Evolutionary conservation across 2,888 invertebrate species (phyloP), one percentile per base, ranked within the genome.

Genomic region (Agrochola litura): DNA sequence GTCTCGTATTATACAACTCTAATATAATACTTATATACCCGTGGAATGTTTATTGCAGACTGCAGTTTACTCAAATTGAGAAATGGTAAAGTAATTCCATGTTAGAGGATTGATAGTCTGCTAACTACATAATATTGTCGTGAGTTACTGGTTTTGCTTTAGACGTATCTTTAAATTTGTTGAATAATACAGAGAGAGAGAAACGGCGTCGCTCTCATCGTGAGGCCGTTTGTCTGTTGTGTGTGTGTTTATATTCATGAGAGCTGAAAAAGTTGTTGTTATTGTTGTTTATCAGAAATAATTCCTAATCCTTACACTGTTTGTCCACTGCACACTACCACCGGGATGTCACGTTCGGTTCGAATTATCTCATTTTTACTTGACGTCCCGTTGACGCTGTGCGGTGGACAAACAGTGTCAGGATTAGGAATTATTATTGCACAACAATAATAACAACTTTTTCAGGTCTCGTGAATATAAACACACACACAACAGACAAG

Each of bases 31-130:
- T 43, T 56, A 69, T 54, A 70, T 49, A 58, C 64, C 71, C 30
- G 58, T 65, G 70, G 84, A 84, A 84, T 86, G 81, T 74, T 84
- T 86, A 84, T 76, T 78, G 67, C 87, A 72, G 46, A 78, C 75
- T 76, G 70, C 81, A 76, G 56, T 61, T 74, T 69, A 74, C 58
- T 19, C 67, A 76, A 76, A 80, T 86, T 85, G 84, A 73, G 72
- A 71, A 86, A 86, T 56, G 64, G 52, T 22, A 68, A 56, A n/a
- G 68, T 68, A 68, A 37, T 68, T 68, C 37, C n/a, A 68, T 56
- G 16, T 56, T 68, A 56, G 43, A 64, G 72, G 74, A 77, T 73
- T 81, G 74, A 75, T 79, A 71, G 78, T 58, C 76, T 37, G 69
- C 52, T 77, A 14, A 22, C 46, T 69, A 16, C 49, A 76, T 37